A percentile compares a stretch with the other conserved stretches of the same genome.
Conservation (phyloP, 2,113 vertebrate genomes). For the Platysternon megacephalum region DNA sequence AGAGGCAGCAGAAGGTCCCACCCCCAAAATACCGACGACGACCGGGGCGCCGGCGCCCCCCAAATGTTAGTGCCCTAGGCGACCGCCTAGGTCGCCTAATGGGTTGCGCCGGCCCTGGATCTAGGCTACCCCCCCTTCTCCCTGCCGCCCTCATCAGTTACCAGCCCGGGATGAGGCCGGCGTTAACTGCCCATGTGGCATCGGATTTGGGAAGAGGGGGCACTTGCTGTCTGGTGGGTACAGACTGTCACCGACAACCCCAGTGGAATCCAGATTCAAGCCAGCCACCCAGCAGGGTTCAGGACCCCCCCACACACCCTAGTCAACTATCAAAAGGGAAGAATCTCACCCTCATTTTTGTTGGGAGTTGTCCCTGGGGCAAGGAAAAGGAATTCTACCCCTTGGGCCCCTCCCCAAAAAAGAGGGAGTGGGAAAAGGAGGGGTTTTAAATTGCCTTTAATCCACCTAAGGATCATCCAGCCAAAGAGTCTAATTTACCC, state of each 20-base stretch:
- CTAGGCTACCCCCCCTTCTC: background rate
- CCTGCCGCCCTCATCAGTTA: slow-evolving; percentile 30
- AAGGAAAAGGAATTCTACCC: background rate
- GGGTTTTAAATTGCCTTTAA: background rate
- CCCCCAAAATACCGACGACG: too few relatives aligned
- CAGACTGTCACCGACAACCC: background rate
- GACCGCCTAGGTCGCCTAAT: too few relatives aligned
- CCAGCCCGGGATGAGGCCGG: slow-evolving; percentile 28
- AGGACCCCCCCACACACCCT: accelerated
- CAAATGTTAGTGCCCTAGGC: too few relatives aligned
- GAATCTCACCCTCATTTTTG: background rate
- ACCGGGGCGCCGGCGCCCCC: too few relatives aligned
- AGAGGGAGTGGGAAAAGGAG: accelerated
- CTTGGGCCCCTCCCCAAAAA: background rate
- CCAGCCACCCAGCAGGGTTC: background rate
- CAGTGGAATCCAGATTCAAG: background rate
- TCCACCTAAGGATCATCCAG: background rate
- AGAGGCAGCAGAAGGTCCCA: too few relatives aligned
- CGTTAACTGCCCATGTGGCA: background rate
- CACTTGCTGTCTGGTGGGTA: background rate
- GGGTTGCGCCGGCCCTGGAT: too few relatives aligned
- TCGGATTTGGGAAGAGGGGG: slow-evolving; percentile 8
- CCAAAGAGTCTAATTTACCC: background rate
- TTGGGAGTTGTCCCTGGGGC: background rate
- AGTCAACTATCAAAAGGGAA: background rate